Percentiles rank a stretch among this genome's conserved stretches.
These are phyloP conservation scores for Acanthisitta chloris DNA, from an alignment of 2,113 vertebrate genomes.

Conservation along the genomic window DNA sequence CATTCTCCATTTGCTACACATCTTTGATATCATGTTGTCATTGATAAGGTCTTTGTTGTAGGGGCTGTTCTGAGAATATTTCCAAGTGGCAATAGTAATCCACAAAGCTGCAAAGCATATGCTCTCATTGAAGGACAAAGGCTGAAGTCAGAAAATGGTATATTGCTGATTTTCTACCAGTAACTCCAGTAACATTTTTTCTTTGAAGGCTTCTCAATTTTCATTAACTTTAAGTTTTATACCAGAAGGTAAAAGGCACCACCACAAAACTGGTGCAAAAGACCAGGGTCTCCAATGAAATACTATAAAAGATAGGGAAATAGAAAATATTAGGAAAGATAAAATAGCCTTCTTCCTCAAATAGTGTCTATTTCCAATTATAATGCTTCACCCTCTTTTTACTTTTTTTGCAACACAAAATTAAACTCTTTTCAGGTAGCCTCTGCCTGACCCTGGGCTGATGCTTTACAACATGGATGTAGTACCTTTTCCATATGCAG, in stretches of 20 bases:
- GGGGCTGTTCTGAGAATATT: background rate
- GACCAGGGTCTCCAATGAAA: background rate
- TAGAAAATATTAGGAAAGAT: background rate
- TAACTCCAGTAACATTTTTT: background rate
- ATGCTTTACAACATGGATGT: background rate
- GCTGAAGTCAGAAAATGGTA: background rate
- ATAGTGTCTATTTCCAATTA: background rate
- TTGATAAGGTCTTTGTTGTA: background rate
- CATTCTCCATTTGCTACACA: background rate
- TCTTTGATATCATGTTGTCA: background rate
- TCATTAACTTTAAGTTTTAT: background rate
- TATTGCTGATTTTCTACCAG: background rate
- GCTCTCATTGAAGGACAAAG: background rate
- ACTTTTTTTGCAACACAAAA: background rate
- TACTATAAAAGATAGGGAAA: background rate
- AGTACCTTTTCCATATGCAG: background rate
- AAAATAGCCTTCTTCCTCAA: background rate
- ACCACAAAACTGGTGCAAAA: background rate
- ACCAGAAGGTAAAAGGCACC: background rate
- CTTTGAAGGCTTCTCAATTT: background rate
- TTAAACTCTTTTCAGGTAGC: background rate
- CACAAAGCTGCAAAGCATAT: background rate
- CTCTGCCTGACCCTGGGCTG: background rate
- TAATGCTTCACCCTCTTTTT: background rate
- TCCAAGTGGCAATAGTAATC: background rate